phyloP scores from a whole-genome alignment of 2,113 vertebrate species.

The Lophura nycthemera region DNA sequence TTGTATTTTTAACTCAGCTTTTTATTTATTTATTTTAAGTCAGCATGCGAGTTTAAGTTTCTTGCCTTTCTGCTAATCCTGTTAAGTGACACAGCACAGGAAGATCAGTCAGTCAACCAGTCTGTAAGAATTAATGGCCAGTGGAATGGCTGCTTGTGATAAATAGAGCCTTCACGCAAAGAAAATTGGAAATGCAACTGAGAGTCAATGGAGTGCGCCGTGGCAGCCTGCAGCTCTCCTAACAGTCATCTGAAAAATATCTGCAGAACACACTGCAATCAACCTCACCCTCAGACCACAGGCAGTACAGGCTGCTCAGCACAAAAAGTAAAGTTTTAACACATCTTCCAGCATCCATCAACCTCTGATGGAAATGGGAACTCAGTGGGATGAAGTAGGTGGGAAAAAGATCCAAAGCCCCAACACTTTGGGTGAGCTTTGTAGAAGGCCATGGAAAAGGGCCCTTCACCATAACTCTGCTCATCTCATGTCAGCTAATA shows the following conservation, averaged over 20 bases:
- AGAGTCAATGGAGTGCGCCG: background rate
- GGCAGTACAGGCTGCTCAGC: background rate
- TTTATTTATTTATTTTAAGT: background rate
- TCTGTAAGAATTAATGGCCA: conserved; percentile 17
- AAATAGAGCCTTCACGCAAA: background rate
- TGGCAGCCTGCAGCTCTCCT: conserved; percentile 34
- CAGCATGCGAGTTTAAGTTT: background rate
- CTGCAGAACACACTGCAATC: background rate
- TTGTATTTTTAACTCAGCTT: background rate
- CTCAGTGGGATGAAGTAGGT: background rate
- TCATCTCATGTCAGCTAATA: background rate
- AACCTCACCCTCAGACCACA: background rate
- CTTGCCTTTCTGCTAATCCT: background rate
- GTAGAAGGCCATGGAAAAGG: background rate
- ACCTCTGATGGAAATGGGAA: background rate
- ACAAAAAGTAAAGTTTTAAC: background rate
- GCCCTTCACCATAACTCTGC: background rate
- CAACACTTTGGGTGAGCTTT: background rate
- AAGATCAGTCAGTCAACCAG: conserved; percentile 6
- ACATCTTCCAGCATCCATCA: background rate
- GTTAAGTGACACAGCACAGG: background rate
- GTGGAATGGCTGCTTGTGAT: conserved; percentile 25
- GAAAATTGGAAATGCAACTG: conserved; percentile 56
- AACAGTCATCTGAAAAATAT: conserved; percentile 13
- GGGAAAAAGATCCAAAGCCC: background rate